These are phyloP conservation scores for Vanacampus margaritifer DNA, from an alignment of 2,113 vertebrate species.

Conservation along the genomic window DNA sequence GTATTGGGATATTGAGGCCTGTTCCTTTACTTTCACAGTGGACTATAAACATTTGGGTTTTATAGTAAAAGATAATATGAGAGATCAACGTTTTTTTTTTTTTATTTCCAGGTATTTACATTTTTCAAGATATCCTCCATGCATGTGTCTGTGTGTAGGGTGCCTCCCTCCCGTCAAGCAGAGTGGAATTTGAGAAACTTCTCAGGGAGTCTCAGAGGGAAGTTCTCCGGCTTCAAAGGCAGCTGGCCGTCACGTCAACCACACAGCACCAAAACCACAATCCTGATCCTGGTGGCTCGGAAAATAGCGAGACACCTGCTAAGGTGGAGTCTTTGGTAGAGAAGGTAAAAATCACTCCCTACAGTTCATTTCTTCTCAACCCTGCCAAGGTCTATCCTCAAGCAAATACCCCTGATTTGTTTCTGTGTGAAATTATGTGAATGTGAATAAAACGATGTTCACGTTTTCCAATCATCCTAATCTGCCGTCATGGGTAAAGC, in stretches of 20 bases:
- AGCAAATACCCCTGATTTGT: neutral
- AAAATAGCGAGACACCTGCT: conserved; percentile 23
- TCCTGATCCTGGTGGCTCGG: conserved; percentile 4
- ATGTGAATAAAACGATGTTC: neutral
- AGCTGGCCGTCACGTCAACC: conserved; percentile 80
- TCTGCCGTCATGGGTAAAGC: neutral
- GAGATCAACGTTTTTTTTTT: too few species aligned
- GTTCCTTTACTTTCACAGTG: neutral
- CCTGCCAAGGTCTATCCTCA: neutral
- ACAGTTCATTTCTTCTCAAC: neutral
- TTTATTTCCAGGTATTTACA: too few species aligned
- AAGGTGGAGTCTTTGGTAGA: conserved; percentile 20
- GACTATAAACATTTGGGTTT: neutral
- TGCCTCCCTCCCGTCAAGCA: conserved; percentile 60
- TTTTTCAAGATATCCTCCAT: neutral
- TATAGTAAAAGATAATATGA: too few species aligned
- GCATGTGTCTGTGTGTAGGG: conserved; percentile 39
- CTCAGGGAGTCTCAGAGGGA: conserved; percentile 90
- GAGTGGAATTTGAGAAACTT: conserved; percentile 82
- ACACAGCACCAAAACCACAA: conserved; percentile 41
- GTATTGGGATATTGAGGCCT: neutral
- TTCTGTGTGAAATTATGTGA: neutral
- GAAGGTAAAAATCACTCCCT: conserved; percentile 38
- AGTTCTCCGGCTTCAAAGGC: conserved; percentile 89
- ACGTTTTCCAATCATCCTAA: neutral